These are phyloP conservation scores for Octomys mimax DNA, from an alignment of 2,797 vertebrate genomes.

Conservation along the genomic window DNA sequence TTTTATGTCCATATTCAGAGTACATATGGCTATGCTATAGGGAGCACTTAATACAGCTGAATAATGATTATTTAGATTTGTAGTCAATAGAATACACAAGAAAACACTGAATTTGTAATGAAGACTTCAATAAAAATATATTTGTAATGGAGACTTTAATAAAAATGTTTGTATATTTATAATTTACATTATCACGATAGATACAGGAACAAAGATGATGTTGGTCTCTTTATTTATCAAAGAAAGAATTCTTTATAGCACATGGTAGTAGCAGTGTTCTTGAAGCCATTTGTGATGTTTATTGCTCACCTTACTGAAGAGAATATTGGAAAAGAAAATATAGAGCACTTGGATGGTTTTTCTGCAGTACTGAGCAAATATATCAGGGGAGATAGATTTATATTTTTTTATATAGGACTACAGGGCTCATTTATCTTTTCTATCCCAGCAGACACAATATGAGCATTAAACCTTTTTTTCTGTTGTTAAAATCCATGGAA, in stretches of 20 bases:
- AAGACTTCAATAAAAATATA: background rate
- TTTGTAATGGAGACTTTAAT: background rate
- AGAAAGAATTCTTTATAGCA: background rate
- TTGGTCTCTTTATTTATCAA: background rate
- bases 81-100: background rate
- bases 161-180: background rate
- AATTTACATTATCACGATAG: background rate
- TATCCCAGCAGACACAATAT: background rate
- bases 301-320: background rate
- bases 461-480: background rate
- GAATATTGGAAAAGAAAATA: constrained; percentile 43
- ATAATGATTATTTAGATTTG: background rate
- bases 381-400: constrained; percentile 22
- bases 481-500: background rate
- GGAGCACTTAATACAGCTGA: background rate
- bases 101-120: background rate
- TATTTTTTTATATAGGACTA: background rate
- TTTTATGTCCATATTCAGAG: background rate
- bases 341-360: background rate
- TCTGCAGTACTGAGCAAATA: constrained; percentile 30
- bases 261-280: background rate
- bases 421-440: constrained; percentile 6
- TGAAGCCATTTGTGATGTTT: constrained; percentile 33
- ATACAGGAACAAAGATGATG: background rate
- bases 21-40: background rate